phyloP scores from a whole-genome alignment of 2,797 vertebrate genomes.

The Gephyroberyx darwinii region DNA sequence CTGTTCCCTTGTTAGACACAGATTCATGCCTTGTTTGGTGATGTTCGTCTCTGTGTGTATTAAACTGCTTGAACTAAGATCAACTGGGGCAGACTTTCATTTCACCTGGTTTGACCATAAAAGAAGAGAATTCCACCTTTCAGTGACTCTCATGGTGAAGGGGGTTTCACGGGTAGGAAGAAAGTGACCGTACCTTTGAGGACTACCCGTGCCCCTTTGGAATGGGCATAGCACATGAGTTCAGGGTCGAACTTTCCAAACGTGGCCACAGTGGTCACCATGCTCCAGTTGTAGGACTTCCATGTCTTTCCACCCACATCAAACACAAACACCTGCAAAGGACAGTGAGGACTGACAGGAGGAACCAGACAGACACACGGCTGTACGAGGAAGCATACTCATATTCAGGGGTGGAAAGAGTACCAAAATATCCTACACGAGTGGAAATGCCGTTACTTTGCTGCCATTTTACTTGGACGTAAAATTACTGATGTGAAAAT shows the following conservation, averaged over 20 bases:
- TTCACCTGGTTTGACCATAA: too few species aligned
- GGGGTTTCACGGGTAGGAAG: background rate
- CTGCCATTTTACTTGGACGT: too few species aligned
- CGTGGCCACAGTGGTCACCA: constrained; percentile 89
- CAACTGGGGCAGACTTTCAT: too few species aligned
- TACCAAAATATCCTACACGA: too few species aligned
- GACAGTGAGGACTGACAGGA: background rate
- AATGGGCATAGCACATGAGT: constrained; percentile 92
- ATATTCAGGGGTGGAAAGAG: too few species aligned
- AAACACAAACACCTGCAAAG: constrained; percentile 90
- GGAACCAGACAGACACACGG: background rate
- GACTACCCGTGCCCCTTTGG: constrained; percentile 88
- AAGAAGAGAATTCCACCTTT: too few species aligned
- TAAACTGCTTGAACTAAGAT: too few species aligned
- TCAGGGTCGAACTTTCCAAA: constrained; percentile 91
- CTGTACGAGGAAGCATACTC: background rate
- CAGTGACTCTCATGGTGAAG: background rate
- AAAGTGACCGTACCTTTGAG: constrained; percentile 90
- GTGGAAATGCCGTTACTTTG: too few species aligned
- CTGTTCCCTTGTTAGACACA: too few species aligned
- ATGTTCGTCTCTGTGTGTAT: too few species aligned
- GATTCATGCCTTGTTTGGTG: too few species aligned
- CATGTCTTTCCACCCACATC: constrained; percentile 88
- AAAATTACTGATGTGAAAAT: too few species aligned
- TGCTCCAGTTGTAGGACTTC: constrained; percentile 93